phyloP scores from a whole-genome alignment of 1,140 invertebrate species.

The Tribolium madens region DNA sequence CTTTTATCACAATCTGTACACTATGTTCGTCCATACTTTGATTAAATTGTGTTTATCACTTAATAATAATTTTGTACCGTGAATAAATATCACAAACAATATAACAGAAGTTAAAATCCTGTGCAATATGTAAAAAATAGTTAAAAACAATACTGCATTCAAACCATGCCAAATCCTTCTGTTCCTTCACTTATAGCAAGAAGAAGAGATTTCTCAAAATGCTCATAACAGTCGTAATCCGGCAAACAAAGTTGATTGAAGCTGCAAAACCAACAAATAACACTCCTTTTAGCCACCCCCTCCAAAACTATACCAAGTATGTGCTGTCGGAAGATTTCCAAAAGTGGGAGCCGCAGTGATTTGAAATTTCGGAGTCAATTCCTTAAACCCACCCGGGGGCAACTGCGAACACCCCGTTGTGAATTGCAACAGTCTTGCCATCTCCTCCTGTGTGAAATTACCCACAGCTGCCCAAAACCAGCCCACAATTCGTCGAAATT shows the following conservation, averaged over 20 bases:
- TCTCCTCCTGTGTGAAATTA: slow-evolving; percentile 93
- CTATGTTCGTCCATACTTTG: not conserved
- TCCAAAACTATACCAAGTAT: slow-evolving; percentile 87
- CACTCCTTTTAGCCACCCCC: no score
- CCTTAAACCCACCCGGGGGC: slow-evolving; percentile 89
- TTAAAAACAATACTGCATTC: slow-evolving; percentile 59
- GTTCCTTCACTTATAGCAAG: slow-evolving; percentile 95
- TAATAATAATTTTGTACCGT: not conserved
- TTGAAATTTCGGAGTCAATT: slow-evolving; percentile 91
- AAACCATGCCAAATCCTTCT: slow-evolving; percentile 95
- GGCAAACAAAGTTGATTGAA: slow-evolving; percentile 97
- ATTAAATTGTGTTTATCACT: not conserved
- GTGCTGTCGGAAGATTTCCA: slow-evolving; percentile 91
- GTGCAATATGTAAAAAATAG: no score
- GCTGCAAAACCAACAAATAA: no score
- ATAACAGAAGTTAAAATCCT: not conserved
- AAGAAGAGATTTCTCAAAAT: slow-evolving; percentile 90
- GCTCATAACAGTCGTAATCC: slow-evolving; percentile 94
- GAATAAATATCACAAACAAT: not conserved
- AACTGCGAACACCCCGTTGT: slow-evolving; percentile 94
- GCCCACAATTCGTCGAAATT: slow-evolving; percentile 86
- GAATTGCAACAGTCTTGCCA: slow-evolving; percentile 93
- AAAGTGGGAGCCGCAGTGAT: slow-evolving; percentile 90
- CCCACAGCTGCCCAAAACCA: slow-evolving; percentile 96
- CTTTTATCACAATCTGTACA: slow-evolving; percentile 22